These are phyloP conservation scores for Buceros bicornis DNA, from an alignment of 2,797 vertebrate species.

Conservation along the genomic window DNA sequence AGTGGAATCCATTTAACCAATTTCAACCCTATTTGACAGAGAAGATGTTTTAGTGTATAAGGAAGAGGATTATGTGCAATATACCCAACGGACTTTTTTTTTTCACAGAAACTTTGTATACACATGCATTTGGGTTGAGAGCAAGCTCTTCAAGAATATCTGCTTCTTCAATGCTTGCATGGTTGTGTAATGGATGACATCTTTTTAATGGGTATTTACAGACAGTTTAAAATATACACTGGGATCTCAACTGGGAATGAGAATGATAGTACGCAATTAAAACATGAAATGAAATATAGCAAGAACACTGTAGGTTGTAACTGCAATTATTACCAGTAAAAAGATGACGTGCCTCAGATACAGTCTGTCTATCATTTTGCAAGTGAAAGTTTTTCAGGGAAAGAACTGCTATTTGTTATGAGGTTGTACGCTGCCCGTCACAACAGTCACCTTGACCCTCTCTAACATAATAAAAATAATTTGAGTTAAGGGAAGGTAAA, in stretches of 20 bases:
- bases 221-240: constrained; percentile 49
- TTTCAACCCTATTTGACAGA: constrained; percentile 32
- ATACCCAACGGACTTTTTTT: constrained; percentile 26
- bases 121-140: not conserved
- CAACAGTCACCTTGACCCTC: constrained; percentile 3
- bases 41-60: not conserved
- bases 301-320: constrained; percentile 58
- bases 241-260: constrained; percentile 48
- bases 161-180: constrained; percentile 17
- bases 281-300: constrained; percentile 50
- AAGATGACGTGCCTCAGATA: constrained; percentile 6
- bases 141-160: constrained; percentile 10
- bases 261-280: constrained; percentile 64
- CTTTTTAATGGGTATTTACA: constrained; percentile 53
- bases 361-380: constrained; percentile 14
- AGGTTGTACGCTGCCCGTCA: not conserved
- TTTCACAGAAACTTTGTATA: not conserved
- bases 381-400: not conserved
- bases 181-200: constrained; percentile 28
- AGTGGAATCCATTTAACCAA: constrained; percentile 5
- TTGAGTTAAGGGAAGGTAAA: not conserved
- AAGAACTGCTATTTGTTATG: constrained; percentile 8
- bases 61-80: not conserved
- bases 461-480: not conserved
- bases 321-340: constrained; percentile 44